Base-by-base conservation (phyloP, 2,888 invertebrate genomes). In the Himalopsyche japonica region DNA sequence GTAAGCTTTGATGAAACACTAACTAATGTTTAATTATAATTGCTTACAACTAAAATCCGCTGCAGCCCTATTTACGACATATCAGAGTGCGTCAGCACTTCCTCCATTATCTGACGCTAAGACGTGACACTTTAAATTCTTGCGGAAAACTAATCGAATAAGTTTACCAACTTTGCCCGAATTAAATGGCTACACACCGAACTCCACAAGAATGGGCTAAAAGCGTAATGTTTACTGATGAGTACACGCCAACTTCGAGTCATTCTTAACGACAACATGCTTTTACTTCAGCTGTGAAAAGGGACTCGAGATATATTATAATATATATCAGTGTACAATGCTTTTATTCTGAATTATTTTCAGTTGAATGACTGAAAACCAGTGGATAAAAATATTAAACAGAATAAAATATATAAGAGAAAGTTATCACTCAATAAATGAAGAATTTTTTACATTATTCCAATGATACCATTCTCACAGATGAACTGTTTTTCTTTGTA, bases 101-200 rank as follows among this genome's bases (percentile, higher is more conserved):
- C 27, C 30, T n/a, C 76, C 76, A 34, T 76, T 76, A 30, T 76
- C 34, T 76, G 76, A 76, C 76, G 27, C 76, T 76, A 32, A 76
- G 76, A 76, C 76, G 64, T 79, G 80, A 70, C 83, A 80, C 80
- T 83, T 83, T 80, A 70, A 83, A 83, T 80, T 70, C 83, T 80
- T 83, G 83, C 79, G 80, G 83, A 83, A 83, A 83, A 64, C 83
- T 83, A 83, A 83, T 83, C 83, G 80, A 83, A 83, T 80, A 83
- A 83, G 83, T 80, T 82, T 82, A 82, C 48, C 43, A 82, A 78
- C 49, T 79, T 57, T 20, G 57, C 57, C 82, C 57, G 24, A 57
- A 57, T 57, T 57, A 57, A 57, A 57, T 57, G 57, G 57, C 57
- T n/a, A 57, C 57, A 57, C 57, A 57, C 57, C n/a, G 20, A 57